Conservation (phyloP, 2,113 vertebrate species). For the Guaruba guarouba region DNA sequence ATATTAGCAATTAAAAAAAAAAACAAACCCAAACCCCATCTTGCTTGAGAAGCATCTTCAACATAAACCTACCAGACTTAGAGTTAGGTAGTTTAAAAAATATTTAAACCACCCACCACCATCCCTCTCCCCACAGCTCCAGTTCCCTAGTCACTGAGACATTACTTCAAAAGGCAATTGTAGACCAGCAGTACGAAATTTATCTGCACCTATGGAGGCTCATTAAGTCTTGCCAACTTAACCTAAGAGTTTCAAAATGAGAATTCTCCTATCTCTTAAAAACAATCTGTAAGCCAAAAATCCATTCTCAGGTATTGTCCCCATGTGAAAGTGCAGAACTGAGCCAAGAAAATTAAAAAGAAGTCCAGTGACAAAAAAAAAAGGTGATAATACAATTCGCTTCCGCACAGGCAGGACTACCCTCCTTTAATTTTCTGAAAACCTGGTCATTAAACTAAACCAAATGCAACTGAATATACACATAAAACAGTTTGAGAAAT, state of each 20-base stretch:
- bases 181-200: not conserved
- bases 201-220: not conserved
- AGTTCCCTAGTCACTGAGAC: not conserved
- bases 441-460: too few species aligned
- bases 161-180: not conserved
- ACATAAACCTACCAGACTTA: not conserved
- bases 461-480: too few species aligned
- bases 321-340: too few species aligned
- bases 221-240: conserved; percentile 7
- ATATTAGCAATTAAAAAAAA: not conserved
- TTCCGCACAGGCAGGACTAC: too few species aligned
- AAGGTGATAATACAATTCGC: too few species aligned
- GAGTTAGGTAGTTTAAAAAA: not conserved
- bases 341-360: too few species aligned
- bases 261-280: not conserved
- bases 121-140: not conserved
- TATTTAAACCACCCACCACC: not conserved
- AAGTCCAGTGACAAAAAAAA: too few species aligned
- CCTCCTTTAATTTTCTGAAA: too few species aligned
- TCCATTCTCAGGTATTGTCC: too few species aligned
- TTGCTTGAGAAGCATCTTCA: not conserved
- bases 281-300: not conserved
- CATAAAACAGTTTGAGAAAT: too few species aligned
- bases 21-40: not conserved
- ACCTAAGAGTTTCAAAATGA: not conserved